Evolutionary conservation across 1,140 invertebrate species (phyloP), one percentile per base, ranked within the genome.

Genomic region (Cephus cinctus): DNA sequence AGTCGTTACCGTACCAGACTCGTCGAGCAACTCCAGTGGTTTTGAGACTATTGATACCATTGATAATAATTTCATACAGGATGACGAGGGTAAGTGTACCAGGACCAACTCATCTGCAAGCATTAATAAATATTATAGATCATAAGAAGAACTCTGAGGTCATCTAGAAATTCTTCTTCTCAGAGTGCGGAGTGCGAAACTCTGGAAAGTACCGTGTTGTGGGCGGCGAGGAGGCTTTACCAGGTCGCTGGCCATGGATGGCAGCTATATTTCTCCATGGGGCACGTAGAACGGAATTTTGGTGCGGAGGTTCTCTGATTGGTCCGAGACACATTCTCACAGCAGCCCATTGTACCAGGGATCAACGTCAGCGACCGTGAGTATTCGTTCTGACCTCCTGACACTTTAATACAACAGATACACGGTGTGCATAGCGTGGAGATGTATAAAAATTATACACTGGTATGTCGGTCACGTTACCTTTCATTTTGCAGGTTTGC

Each of bases 231-330:
- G 88, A 92, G 65, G 81, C 90, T 0, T 77, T 85, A 6, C 84
- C 89, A 1, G 91, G 91, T 3, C 81, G 86, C 31, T 94, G 90
- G 90, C 91, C 92, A 0, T 95, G 92, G 92, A 92, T 94, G 89
- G 92, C 90, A 1, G 93, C 93, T 1, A 92, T 96, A 52, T 95
- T 90, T 64, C 78, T 96, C 16, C 89, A 93, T 61, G 90, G 91
- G 5, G 85, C 86, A 20, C 82, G 88, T 52, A 81, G 90, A 12
- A 89, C 88, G 0, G 93, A 96, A 75, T 96, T 96, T 76, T 96
- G 92, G 89, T 96, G 94, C 61, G 94, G 93, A 1, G 94, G 92
- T 2, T 91, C 92, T 0, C 76, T 97, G 5, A 88, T 97, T 22
- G 86, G 86, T 6, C 74, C 83, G 9, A 80, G 82, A 45, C 88